phyloP scores from a whole-genome alignment of 2,888 invertebrate genomes.

The Cephus nigrinus region DNA sequence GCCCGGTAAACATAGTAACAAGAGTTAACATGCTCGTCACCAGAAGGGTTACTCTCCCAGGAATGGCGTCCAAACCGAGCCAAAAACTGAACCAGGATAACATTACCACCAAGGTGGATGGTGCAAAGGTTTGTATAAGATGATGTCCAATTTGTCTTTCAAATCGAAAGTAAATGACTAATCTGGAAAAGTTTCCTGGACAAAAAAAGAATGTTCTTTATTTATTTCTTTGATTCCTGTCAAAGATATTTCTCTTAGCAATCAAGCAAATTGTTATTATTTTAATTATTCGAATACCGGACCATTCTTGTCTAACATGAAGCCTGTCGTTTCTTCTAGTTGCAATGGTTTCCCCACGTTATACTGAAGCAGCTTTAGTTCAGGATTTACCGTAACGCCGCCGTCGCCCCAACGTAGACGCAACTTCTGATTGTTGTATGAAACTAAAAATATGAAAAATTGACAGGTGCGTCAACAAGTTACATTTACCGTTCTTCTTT shows the following conservation, averaged over 20 bases:
- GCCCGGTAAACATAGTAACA: conserved; percentile 87
- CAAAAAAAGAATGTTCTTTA: background rate
- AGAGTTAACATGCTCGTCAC: conserved; percentile 87
- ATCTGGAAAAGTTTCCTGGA: conserved; percentile 80
- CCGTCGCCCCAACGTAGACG: conserved; percentile 80
- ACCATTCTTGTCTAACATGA: conserved; percentile 83
- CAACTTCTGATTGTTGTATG: conserved; percentile 82
- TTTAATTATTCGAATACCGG: conserved; percentile 29
- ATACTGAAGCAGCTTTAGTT: conserved; percentile 83
- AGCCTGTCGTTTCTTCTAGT: conserved; percentile 78
- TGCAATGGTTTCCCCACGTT: conserved; percentile 80
- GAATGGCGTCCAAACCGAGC: conserved; percentile 86
- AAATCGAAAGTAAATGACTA: conserved; percentile 83
- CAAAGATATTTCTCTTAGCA: background rate
- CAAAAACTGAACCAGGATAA: conserved; percentile 90
- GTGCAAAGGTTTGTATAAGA: conserved; percentile 86
- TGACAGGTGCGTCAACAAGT: background rate
- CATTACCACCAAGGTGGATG: conserved; percentile 85
- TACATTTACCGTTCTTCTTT: background rate
- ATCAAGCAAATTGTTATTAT: background rate
- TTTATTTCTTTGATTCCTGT: background rate
- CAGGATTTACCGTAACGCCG: conserved; percentile 83
- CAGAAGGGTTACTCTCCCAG: conserved; percentile 82
- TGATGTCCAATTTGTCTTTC: conserved; percentile 88
- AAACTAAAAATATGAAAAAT: conserved; percentile 70